Conservation (phyloP, 2,888 invertebrate species). For the Temnothorax unifasciatus region DNA sequence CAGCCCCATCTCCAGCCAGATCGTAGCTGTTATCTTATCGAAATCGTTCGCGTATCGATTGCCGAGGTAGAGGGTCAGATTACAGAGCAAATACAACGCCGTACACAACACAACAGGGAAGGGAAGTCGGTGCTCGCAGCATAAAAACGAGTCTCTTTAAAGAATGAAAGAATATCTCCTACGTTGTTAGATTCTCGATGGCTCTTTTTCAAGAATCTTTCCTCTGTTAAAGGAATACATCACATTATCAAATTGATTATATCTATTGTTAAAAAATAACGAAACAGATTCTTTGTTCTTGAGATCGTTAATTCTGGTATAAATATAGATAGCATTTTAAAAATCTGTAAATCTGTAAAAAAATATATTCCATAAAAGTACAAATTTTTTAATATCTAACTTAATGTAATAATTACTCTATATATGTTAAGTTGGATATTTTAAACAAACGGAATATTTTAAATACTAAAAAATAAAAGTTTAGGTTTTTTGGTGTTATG, state of each 20-base stretch:
- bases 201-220: constrained; percentile 3
- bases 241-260: constrained; percentile 5
- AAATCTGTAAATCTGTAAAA: neutral
- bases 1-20: constrained; percentile 29
- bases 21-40: constrained; percentile 45
- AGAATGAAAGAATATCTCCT: constrained; percentile 3
- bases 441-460: neutral
- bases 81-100: constrained; percentile 34
- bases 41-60: constrained; percentile 43
- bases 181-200: neutral
- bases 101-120: constrained; percentile 17
- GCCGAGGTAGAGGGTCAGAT: constrained; percentile 37
- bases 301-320: neutral
- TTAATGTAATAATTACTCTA: neutral
- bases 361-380: neutral
- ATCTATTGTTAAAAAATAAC: constrained; percentile 16
- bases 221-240: neutral
- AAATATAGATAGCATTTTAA: neutral
- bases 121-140: constrained; percentile 1
- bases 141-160: constrained; percentile 22
- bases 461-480: no score
- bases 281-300: constrained; percentile 6
- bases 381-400: neutral
- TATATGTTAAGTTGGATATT: neutral
- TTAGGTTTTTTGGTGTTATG: neutral